These are phyloP conservation scores for Phymastichus coffea DNA, from an alignment of 1,140 invertebrate genomes.

Conservation along the genomic window DNA sequence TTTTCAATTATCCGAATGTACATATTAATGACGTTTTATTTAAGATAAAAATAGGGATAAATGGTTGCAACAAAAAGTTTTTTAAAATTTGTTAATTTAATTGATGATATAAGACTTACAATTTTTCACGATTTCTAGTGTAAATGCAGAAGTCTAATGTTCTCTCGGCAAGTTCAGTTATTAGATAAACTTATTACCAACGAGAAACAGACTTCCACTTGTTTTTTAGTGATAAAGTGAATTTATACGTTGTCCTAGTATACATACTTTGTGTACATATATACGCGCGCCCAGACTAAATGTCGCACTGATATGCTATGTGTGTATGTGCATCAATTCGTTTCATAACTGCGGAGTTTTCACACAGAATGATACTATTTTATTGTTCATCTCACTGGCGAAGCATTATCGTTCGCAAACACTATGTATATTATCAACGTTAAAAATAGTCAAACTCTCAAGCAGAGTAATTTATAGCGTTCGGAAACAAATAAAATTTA, in stretches of 20 bases:
- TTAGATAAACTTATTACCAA: neutral
- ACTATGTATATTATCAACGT: constrained; percentile 14
- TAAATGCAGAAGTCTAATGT: constrained; percentile 1
- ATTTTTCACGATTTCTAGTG: constrained; percentile 7
- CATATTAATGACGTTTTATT: constrained; percentile 23
- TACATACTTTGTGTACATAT: constrained; percentile 5
- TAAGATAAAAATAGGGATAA: constrained; percentile 6
- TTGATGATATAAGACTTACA: constrained; percentile 6
- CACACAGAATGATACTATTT: neutral
- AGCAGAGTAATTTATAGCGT: neutral
- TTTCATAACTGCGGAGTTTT: neutral
- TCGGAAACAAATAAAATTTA: too few relatives aligned
- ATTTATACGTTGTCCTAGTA: constrained; percentile 6
- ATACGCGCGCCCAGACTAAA: constrained; percentile 1
- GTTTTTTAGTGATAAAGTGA: constrained; percentile 9
- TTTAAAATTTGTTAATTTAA: constrained; percentile 22
- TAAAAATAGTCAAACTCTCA: neutral
- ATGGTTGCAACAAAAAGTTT: constrained; percentile 7
- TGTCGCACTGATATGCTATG: constrained; percentile 10
- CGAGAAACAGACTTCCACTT: neutral
- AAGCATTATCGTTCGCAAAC: constrained; percentile 14
- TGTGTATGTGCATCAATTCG: constrained; percentile 1
- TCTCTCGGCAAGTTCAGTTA: constrained; percentile 19
- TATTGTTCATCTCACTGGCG: neutral
- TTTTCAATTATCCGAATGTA: constrained; percentile 20